Evolutionary conservation across 2,888 invertebrate species (phyloP).

Genomic region (Ichneumoninae sp.): DNA sequence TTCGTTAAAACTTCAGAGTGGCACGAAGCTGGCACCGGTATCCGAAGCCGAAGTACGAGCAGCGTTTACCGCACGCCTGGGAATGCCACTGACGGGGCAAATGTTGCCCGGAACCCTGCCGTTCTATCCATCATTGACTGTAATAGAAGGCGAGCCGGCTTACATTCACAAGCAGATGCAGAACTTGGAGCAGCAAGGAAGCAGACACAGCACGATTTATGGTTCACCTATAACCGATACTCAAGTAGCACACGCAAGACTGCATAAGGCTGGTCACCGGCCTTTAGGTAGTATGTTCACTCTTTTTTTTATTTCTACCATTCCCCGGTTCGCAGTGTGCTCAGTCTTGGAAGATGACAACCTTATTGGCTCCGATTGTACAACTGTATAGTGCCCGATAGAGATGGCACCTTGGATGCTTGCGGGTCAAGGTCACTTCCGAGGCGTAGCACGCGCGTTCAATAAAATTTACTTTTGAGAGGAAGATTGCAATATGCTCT

Average conservation of each 20-base stretch:
- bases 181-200: constrained; percentile 85
- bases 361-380: background rate
- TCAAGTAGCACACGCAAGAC: constrained; percentile 89
- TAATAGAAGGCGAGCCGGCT: constrained; percentile 85
- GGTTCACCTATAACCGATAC: constrained; percentile 87
- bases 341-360: constrained; percentile 25
- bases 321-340: constrained; percentile 29
- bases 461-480: background rate
- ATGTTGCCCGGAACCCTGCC: constrained; percentile 89
- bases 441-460: constrained; percentile 41
- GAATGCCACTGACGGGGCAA: constrained; percentile 88
- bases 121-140: constrained; percentile 89
- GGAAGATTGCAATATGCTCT: background rate
- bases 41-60: constrained; percentile 93
- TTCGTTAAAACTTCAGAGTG: constrained; percentile 79
- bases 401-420: background rate
- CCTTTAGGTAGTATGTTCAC: constrained; percentile 85
- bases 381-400: background rate
- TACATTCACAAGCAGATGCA: constrained; percentile 86
- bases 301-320: constrained; percentile 64
- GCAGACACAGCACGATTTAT: constrained; percentile 77
- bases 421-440: constrained; percentile 26
- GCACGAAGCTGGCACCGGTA: constrained; percentile 86
- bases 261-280: constrained; percentile 89
- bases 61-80: constrained; percentile 88